Base-by-base conservation (phyloP, 2,113 vertebrate genomes). In the Rana temporaria region DNA sequence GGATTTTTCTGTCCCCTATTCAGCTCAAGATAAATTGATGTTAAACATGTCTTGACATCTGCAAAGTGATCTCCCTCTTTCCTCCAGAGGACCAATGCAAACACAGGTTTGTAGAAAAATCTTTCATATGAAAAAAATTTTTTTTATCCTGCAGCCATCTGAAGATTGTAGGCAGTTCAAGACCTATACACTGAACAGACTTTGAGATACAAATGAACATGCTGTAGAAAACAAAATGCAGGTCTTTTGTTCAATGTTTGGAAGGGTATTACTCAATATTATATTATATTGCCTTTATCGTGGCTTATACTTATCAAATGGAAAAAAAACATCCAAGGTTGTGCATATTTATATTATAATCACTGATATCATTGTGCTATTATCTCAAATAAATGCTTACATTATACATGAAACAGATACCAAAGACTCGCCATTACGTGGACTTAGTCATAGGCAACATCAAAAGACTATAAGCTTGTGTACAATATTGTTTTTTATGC, bases 261-360 rank as follows among this genome's bases (percentile, higher is more conserved):
- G 78, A 70, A 79, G 55, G 71, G 34, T 57, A 60, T 79, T 79
- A 68, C 77, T 57, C 30, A 79, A 55, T 79, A 69, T 79, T 79
- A 69, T 38, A 60, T 7, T 53, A n/a, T 57, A 30, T n/a, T 22
- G 55, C 30, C 65, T 48, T 79, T 79, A 69, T 79, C 78, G 34
- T 55, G 17, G 26, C 18, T 17, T 79, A 38, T 24, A 59, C 30
- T 15, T 67, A 66, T 68, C 65, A 38, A 57, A 73, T 73, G 71
- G 71, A 68, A 79, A 79, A 15, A 34, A 69, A 32, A 69, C 19
- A 19, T 32, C 53, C 52, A 22, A 30, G 30, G 63, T 53, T n/a
- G n/a, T 6, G 64, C n/a, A 68, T 57, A 65, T 68, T 68, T 79
- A 32, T 65, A 57, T 65, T 57, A 16, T 38, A 19, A 17, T 19